Base-by-base conservation (phyloP, 2,888 invertebrate genomes). In the Incurvaria masculella region DNA sequence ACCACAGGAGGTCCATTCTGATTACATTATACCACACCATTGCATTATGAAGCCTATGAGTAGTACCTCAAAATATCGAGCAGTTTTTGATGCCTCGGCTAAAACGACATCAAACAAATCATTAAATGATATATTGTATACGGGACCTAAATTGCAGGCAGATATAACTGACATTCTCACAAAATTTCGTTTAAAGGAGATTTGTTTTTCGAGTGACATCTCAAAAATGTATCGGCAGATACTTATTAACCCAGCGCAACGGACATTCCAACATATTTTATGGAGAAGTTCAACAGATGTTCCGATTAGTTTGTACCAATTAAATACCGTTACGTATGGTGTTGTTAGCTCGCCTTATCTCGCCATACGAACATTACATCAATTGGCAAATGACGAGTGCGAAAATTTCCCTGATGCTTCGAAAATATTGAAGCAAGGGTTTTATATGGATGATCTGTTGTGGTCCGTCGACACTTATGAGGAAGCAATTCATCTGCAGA, bases 101-200 rank as follows among this genome's bases (percentile, higher is more conserved):
- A 45, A 45, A 21, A 43, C 50, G 1, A 23, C 41, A 11, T 43
- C 10, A 6, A 27, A 33, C 8, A 14, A 27, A 2, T 20, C 43
- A 16, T 18, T 50, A 17, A 50, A 50, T 43, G 50, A 50, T 18
- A 20, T 50, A 1, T 26, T 50, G n/a, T 42, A 48, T 10, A 48
- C 45, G 1, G 48, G 45, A 11, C 45, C 45, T 4, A 48, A 50
- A 40, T 17, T 50, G 4, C 47, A 50, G 27, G 18, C 42, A 4
- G 45, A 50, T 45, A 44, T 50, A 4, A 11, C 42, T 3, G 21
- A 47, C 11, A 41, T 50, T 2, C 14, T 50, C 6, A 8, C 21
- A 21, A 4, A 16, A n/a, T 43, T 23, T 21, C 19, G 21, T 21
- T 16, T 45, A 17, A 26, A 39, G 11, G 19, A 14, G 3, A n/a